These are phyloP conservation scores for Parnassius apollo DNA, from an alignment of 2,888 invertebrate genomes.

Conservation along the genomic window DNA sequence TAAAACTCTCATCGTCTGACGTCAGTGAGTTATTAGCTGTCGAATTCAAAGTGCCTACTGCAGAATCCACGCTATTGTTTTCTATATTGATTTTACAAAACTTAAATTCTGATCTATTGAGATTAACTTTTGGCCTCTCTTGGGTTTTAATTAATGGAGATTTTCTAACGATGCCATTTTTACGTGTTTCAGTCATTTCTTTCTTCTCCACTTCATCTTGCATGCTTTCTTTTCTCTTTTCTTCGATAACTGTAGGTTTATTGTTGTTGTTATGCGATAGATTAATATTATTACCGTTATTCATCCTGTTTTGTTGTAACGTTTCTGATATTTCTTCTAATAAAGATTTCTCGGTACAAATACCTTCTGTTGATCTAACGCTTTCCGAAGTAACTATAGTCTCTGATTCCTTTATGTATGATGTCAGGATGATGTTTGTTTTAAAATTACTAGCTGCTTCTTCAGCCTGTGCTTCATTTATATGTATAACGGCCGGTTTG, in stretches of 20 bases:
- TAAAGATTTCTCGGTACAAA: conserved; percentile 84
- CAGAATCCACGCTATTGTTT: conserved; percentile 73
- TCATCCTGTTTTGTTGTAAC: conserved; percentile 83
- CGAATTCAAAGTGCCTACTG: conserved; percentile 80
- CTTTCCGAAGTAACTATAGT: conserved; percentile 67
- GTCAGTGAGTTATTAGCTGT: conserved; percentile 77
- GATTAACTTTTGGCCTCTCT: conserved; percentile 84
- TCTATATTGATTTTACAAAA: conserved; percentile 79
- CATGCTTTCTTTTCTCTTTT: conserved; percentile 73
- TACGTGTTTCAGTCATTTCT: conserved; percentile 70
- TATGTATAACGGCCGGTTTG: conserved; percentile 73
- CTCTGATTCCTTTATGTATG: conserved; percentile 78
- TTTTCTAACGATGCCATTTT: conserved; percentile 78
- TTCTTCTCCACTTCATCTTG: conserved; percentile 70
- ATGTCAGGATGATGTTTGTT: conserved; percentile 81
- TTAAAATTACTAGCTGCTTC: conserved; percentile 69
- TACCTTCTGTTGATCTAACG: conserved; percentile 52
- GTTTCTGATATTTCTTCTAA: conserved; percentile 88
- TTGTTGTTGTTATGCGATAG: conserved; percentile 54
- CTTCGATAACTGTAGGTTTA: conserved; percentile 71
- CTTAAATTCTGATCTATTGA: conserved; percentile 76
- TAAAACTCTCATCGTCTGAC: conserved; percentile 77
- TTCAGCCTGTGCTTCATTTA: conserved; percentile 64
- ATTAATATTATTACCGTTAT: conserved; percentile 60
- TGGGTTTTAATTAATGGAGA: conserved; percentile 84